Evolutionary conservation across 1,140 invertebrate genomes (phyloP).

Genomic region (Hermatobates lingyangjiaoensis): DNA sequence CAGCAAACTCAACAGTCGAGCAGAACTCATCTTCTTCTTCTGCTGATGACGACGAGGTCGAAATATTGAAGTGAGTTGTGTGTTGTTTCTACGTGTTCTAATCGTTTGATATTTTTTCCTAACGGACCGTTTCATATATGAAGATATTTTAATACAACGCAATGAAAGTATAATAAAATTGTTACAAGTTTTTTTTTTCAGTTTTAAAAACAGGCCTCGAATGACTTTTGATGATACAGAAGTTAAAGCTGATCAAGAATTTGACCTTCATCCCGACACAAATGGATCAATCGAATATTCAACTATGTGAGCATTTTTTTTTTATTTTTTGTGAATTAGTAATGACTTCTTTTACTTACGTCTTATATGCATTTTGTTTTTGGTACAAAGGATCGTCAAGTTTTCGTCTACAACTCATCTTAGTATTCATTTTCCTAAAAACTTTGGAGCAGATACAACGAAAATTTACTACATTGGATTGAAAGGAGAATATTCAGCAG

Average conservation of each 20-base stretch:
- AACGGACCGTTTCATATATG: no score
- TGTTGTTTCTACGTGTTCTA: no score
- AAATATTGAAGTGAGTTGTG: no score
- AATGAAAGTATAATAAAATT: no score
- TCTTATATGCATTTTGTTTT: conserved; percentile 7
- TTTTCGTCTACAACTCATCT: conserved; percentile 78
- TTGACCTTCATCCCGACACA: conserved; percentile 64
- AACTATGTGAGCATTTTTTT: conserved; percentile 46
- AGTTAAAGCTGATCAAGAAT: conserved; percentile 65
- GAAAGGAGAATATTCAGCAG: conserved; percentile 75
- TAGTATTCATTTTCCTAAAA: conserved; percentile 71
- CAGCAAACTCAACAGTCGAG: no score
- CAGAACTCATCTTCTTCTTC: no score
- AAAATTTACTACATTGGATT: conserved; percentile 86
- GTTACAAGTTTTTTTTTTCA: conserved; percentile 26
- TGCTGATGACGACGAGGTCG: no score
- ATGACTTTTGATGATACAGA: conserved; percentile 84
- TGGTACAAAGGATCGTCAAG: conserved; percentile 56
- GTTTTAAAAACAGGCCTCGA: conserved; percentile 75
- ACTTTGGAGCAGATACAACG: conserved; percentile 67
- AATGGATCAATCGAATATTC: conserved; percentile 69
- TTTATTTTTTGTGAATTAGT: neutral
- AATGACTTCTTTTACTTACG: neutral
- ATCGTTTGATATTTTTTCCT: no score
- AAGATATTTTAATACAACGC: no score